Evolutionary conservation across 1,140 invertebrate genomes (phyloP).

Genomic region (Panagrolaimus sp.): DNA sequence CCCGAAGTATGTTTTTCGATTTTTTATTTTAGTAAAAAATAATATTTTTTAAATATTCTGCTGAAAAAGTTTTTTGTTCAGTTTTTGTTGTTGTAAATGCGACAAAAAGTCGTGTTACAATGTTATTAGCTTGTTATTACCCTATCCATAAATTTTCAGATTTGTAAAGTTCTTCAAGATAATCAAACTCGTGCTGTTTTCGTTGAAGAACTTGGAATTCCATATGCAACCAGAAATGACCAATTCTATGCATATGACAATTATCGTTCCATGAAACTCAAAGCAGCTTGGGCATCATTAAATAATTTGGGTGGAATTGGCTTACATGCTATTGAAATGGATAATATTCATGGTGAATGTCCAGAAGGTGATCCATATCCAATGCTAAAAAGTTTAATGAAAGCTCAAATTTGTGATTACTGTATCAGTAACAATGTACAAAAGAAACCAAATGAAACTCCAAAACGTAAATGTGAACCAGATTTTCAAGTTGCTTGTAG

Average conservation of each 20-base stretch:
- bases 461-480: not conserved
- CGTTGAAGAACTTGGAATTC: constrained; percentile 16
- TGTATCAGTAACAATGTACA: constrained; percentile 14
- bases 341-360: constrained; percentile 23
- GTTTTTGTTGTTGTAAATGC: too few relatives aligned
- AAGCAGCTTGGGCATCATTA: constrained; percentile 22
- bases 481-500: constrained; percentile 17
- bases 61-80: too few relatives aligned
- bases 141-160: constrained; percentile 1
- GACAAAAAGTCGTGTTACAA: too few relatives aligned
- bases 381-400: constrained; percentile 10
- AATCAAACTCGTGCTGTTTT: not conserved
- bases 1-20: not conserved
- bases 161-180: constrained; percentile 16
- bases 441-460: not conserved
- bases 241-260: constrained; percentile 22
- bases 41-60: too few relatives aligned
- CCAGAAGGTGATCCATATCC: constrained; percentile 13
- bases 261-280: constrained; percentile 13
- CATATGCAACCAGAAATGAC: not conserved
- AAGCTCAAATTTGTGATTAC: constrained; percentile 20
- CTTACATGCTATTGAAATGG: constrained; percentile 19
- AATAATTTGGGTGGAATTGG: constrained; percentile 19
- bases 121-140: too few relatives aligned
- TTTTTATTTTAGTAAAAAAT: too few relatives aligned